Base-by-base conservation (phyloP, 1,140 invertebrate genomes). In the Caenorhabditis tropicalis region DNA sequence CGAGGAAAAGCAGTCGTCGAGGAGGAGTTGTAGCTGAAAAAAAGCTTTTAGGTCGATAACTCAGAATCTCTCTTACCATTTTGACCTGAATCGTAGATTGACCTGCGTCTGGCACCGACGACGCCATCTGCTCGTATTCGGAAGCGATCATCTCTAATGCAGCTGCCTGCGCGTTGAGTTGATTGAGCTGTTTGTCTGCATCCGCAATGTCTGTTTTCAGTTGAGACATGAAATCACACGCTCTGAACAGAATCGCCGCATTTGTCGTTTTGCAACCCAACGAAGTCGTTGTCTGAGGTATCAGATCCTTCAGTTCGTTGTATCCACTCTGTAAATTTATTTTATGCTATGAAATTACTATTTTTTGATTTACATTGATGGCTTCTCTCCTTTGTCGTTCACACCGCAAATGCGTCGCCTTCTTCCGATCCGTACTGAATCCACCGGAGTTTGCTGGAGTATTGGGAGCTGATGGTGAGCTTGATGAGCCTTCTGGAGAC, bases 201-300 rank as follows among this genome's bases (percentile, higher is more conserved):
- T 90, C 83, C 33, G 89, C 48, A 46, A 88, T 88, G 36, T 89
- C 87, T 24, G 79, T 79, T 43, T 91, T 83, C 33, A 90, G 81
- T 31, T 90, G 82, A 49, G 91, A 88, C 16, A 90, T 87, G 83
- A 90, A 90, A 29, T 90, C 89, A 27, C 89, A 91, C 16, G 89
- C 89, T 81, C 89, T 83, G 70, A 89, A 91, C 15, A 90, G 82
- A 82, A 91, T 90, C 12, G 89, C 83, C 2, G 89, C 89, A 79
- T 90, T 90, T 10, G 89, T 91, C 1, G 89, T 90, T 84, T 91
- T 91, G 74, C 90, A 91, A 4, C 90, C 90, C 48, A 86, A 70
- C 24, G 91, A 87, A 7, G 88, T 87, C 15, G 88, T 79, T 21
- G 87, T 89, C 31, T 88, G 87, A 15, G 90, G 90, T 19, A 91